Evolutionary conservation across 2,113 vertebrate species (phyloP).

Genomic region (Chaetorhynchus papuensis): DNA sequence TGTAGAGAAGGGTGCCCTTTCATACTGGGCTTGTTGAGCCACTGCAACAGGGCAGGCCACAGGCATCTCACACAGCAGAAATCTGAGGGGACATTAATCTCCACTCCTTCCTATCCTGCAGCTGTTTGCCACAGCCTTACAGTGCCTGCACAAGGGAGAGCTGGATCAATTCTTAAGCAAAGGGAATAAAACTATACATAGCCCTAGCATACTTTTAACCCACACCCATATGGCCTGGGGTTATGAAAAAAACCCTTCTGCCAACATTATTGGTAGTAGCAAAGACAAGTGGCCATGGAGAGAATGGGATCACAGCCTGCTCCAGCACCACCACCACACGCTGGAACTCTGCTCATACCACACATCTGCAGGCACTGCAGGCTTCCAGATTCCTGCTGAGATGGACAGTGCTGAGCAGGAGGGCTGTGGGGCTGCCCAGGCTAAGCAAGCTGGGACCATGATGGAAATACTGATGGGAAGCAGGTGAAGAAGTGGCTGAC

Average conservation of each 20-base stretch:
- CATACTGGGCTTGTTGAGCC: not conserved
- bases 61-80: not conserved
- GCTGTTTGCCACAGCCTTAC: not conserved
- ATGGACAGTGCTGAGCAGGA: not conserved
- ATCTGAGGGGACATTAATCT: not conserved
- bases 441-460: not conserved
- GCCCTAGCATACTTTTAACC: not conserved
- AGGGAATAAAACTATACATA: not conserved
- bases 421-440: not conserved
- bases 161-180: not conserved
- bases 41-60: not conserved
- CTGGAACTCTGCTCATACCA: accelerated
- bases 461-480: not conserved
- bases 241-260: not conserved
- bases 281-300: not conserved
- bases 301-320: not conserved
- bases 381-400: not conserved
- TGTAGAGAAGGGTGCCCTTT: not conserved
- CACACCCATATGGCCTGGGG: not conserved
- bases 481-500: not conserved
- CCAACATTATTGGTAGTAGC: not conserved
- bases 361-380: not conserved
- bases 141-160: not conserved
- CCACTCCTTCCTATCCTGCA: not conserved
- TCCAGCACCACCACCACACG: not conserved